phyloP scores from a whole-genome alignment of 2,888 invertebrate species.

The Linyphia triangularis region DNA sequence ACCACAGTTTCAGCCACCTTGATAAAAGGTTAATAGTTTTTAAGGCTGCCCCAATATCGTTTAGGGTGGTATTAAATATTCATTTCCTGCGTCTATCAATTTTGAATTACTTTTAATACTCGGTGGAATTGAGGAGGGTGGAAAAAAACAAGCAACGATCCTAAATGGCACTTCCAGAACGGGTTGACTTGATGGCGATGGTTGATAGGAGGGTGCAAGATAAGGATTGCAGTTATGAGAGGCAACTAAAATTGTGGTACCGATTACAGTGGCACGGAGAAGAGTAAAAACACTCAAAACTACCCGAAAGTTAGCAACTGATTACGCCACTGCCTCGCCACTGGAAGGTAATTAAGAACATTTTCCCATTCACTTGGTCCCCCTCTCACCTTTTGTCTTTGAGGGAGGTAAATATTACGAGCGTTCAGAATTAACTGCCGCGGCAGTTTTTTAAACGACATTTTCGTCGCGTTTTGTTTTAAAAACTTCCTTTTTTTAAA shows the following conservation, averaged over 20 bases:
- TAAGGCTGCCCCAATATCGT: conserved; percentile 71
- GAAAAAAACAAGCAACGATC: conserved; percentile 29
- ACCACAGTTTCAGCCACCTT: conserved; percentile 18
- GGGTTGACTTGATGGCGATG: conserved; percentile 41
- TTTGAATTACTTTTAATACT: conserved; percentile 71
- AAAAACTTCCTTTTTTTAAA: conserved; percentile 69
- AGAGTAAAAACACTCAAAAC: conserved; percentile 71
- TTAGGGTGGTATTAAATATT: conserved; percentile 67
- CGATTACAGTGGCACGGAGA: conserved; percentile 39
- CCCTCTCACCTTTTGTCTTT: conserved; percentile 63
- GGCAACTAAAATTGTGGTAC: conserved; percentile 65
- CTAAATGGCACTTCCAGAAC: conserved; percentile 56
- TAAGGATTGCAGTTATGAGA: conserved; percentile 62
- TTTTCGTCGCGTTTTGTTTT: conserved; percentile 57
- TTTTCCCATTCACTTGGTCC: conserved; percentile 37
- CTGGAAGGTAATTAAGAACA: conserved; percentile 68
- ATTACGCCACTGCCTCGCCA: conserved; percentile 42
- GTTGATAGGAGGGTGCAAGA: conserved; percentile 47
- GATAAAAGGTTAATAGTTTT: conserved; percentile 75
- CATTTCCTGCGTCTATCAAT: conserved; percentile 73
- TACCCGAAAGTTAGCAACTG: conserved; percentile 64
- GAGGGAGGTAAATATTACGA: conserved; percentile 58
- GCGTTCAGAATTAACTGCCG: conserved; percentile 46
- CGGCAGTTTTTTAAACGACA: conserved; percentile 66
- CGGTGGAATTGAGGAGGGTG: conserved; percentile 1